These are phyloP conservation scores for Sycophila sp. DNA, from an alignment of 1,140 invertebrate species.

Conservation along the genomic window DNA sequence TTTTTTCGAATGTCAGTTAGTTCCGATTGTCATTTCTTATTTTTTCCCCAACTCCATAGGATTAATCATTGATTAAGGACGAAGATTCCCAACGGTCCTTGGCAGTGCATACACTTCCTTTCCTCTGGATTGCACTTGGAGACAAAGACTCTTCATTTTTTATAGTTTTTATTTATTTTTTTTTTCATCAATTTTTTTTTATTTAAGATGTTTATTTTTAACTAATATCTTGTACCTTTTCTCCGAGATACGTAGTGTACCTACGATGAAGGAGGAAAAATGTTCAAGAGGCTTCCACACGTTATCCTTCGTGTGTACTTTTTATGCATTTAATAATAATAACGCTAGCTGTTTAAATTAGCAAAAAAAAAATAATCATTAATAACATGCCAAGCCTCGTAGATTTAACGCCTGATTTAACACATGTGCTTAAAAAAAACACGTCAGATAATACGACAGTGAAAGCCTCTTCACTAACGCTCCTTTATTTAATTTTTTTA, in stretches of 20 bases:
- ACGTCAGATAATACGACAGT: neutral
- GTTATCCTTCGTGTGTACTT: neutral
- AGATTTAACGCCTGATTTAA: neutral
- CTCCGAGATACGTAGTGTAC: neutral
- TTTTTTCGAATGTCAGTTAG: too few relatives aligned
- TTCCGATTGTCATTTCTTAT: neutral
- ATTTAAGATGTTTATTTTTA: neutral
- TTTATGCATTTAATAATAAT: neutral
- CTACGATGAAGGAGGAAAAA: slow-evolving; percentile 5
- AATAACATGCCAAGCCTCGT: neutral
- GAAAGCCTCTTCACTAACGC: slow-evolving; percentile 4
- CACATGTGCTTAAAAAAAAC: neutral
- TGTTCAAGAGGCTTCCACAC: slow-evolving; percentile 33
- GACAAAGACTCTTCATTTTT: slow-evolving; percentile 35
- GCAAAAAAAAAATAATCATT: neutral
- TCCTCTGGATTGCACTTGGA: slow-evolving; percentile 38
- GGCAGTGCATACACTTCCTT: slow-evolving; percentile 45
- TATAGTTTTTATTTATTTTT: slow-evolving; percentile 20
- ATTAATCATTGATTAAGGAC: slow-evolving; percentile 10
- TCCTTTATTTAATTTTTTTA: neutral
- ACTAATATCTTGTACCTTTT: neutral
- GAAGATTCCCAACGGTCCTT: slow-evolving; percentile 48
- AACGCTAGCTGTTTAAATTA: neutral
- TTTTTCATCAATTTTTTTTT: neutral
- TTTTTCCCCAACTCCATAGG: slow-evolving; percentile 13